Percentiles rank a stretch among this genome's conserved stretches.
Evolutionary conservation across 2,113 vertebrate species (phyloP).

Genomic region (Emydura subglobosa): DNA sequence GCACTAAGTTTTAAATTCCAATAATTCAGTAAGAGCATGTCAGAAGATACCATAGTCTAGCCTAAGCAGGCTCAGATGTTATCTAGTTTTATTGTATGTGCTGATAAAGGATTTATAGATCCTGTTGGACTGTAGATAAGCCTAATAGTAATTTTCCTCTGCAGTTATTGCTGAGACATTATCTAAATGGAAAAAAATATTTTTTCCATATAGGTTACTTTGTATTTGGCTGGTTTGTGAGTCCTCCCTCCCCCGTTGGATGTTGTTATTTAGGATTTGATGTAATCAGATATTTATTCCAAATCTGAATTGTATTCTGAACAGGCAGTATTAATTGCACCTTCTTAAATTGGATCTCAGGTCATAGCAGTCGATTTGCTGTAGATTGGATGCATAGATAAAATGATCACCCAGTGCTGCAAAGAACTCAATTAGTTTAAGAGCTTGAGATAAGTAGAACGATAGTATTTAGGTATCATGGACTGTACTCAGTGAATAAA

Average conservation of each 20-base stretch:
- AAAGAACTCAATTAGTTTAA: not conserved
- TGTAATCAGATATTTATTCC: not conserved
- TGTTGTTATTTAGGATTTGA: not conserved
- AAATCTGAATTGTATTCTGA: not conserved
- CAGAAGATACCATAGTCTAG: not conserved
- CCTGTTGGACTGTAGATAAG: constrained; percentile 55
- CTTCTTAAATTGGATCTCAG: not conserved
- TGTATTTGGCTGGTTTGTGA: constrained; percentile 5
- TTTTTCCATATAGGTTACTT: not conserved
- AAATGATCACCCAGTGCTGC: not conserved
- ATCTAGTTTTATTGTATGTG: constrained; percentile 36
- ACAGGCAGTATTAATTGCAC: not conserved
- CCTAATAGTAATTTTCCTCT: constrained; percentile 42
- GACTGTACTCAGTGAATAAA: not conserved
- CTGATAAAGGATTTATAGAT: constrained; percentile 55
- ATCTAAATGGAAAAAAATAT: constrained; percentile 32
- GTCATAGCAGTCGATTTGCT: not conserved
- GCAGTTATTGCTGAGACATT: constrained; percentile 64
- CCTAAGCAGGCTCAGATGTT: constrained; percentile 7
- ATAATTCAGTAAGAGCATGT: not conserved
- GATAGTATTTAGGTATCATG: not conserved
- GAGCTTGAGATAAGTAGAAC: not conserved
- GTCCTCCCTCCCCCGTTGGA: not conserved
- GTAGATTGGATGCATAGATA: not conserved
- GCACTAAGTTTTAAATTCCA: not conserved